Conservation (phyloP, 2,113 vertebrate species). For the Peromyscus leucopus region DNA sequence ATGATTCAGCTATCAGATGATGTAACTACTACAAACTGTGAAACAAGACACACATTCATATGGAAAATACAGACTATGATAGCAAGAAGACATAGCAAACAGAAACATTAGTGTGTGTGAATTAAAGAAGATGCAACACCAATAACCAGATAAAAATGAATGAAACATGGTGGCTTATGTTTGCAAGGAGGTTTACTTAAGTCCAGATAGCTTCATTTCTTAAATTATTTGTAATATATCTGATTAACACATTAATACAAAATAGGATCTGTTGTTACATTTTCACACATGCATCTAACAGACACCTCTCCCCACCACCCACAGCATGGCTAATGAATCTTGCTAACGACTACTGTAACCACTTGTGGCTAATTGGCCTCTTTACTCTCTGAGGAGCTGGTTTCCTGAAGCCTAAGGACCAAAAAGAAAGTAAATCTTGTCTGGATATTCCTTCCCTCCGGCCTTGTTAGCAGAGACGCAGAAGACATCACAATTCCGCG, state of each 20-base stretch:
- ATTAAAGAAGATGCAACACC: neutral
- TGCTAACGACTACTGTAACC: neutral
- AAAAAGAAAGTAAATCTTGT: slow-evolving; percentile 50
- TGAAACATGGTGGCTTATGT: neutral
- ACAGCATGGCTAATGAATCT: slow-evolving; percentile 39
- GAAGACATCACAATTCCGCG: slow-evolving; percentile 40
- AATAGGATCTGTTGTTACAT: neutral
- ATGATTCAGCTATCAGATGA: neutral
- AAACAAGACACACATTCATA: neutral
- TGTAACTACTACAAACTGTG: neutral
- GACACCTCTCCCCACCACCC: neutral
- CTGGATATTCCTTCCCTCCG: neutral
- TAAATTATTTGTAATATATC: neutral
- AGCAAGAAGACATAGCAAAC: neutral
- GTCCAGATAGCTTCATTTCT: neutral
- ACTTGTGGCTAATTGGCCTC: slow-evolving; percentile 49
- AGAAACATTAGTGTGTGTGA: neutral
- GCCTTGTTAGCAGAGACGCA: slow-evolving; percentile 59
- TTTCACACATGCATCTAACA: neutral
- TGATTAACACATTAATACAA: neutral
- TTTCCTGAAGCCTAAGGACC: slow-evolving; percentile 39
- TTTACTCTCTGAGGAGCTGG: slow-evolving; percentile 13
- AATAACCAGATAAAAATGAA: neutral
- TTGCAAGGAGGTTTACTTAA: neutral
- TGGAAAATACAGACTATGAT: neutral